Evolutionary conservation across 2,113 vertebrate species (phyloP), one percentile per base, ranked within the genome.

Genomic region (Syngnathus typhle): DNA sequence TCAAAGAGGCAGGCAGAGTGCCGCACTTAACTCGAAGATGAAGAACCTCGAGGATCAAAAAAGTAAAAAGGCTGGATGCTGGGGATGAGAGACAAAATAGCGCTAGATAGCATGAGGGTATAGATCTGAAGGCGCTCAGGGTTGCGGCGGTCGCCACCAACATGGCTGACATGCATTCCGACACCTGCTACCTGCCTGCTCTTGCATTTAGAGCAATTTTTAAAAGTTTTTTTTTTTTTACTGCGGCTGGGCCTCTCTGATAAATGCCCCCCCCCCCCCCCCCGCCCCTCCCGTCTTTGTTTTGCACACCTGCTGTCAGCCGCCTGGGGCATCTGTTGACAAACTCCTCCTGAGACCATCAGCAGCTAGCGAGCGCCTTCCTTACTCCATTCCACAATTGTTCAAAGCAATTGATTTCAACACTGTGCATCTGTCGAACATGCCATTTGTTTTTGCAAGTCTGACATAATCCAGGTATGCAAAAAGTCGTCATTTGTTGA

Each of bases 231-330:
- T 32, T 32, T 32, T 43, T 62, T 43, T 67, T 44, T 67, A 64
- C 18, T 78, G 65, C 61, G 41, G 15, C 41, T 68, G 77, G 77
- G 75, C 62, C 71, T 80, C 55, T 69, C 66, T 76, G 73, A 74
- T 74, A 37, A 63, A 79, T 69, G 66, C 69, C n/a, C n/a, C n/a
- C n/a, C n/a, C n/a, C n/a, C n/a, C n/a, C 73, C 72, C 74, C 68
- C 18, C 36, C 77, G 8, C 39, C 41, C 41, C 9, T 61, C 18
- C n/a, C 21, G 16, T 12, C 16, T 58, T 70, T 68, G 54, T 74
- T 66, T 78, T 72, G 75, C 76, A 75, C 76, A 82, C 73, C 71
- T 81, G 73, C 79, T 67, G 67, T 79, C 79, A 82, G 73, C 76
- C 55, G 76, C 72, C 80, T 80, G 69, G 56, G 77, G 46, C 69